phyloP scores from a whole-genome alignment of 2,113 vertebrate species.

The Catharus minimus region DNA sequence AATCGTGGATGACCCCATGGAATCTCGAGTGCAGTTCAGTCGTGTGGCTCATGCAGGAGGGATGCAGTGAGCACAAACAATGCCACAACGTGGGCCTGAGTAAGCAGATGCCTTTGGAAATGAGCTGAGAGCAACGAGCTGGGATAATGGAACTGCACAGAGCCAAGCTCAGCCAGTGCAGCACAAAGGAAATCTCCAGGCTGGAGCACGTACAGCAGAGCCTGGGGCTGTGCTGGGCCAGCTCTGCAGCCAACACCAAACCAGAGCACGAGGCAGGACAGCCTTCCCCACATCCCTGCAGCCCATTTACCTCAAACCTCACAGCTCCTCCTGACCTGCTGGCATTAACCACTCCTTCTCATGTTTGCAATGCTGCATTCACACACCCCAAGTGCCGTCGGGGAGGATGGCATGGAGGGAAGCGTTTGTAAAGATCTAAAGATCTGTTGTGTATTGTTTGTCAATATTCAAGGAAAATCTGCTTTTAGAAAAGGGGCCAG shows the following conservation, averaged over 20 bases:
- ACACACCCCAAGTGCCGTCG: background rate
- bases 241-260: background rate
- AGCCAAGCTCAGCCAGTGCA: background rate
- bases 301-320: background rate
- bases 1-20: fast-evolving
- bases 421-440: background rate
- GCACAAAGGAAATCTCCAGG: background rate
- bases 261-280: background rate
- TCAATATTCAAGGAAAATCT: background rate
- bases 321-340: background rate
- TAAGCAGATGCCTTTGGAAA: background rate
- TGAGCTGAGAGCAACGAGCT: background rate
- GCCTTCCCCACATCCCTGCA: background rate
- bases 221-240: background rate
- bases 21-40: background rate
- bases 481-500: slow-evolving; percentile 6
- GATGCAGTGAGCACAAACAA: background rate
- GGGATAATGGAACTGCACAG: background rate
- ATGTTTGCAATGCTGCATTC: background rate
- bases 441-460: background rate
- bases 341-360: background rate
- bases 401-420: background rate
- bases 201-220: background rate
- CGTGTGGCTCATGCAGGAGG: background rate
- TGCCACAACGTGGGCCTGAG: background rate